phyloP scores from a whole-genome alignment of 2,113 vertebrate genomes.

The Toxotes jaculatrix region DNA sequence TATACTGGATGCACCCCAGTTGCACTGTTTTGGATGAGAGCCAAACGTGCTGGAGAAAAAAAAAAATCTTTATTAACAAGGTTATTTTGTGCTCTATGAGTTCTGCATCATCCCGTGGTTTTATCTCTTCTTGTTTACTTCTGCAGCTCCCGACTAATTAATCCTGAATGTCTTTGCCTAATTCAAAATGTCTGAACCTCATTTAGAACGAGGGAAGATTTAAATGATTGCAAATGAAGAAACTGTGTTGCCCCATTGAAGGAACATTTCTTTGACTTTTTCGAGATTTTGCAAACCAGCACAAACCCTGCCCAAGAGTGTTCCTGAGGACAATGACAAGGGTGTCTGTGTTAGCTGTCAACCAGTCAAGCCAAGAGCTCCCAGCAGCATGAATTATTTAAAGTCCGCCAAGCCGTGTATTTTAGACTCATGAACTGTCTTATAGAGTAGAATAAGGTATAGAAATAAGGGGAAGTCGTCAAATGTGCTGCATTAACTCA shows the following conservation, averaged over 20 bases:
- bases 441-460: too few species aligned
- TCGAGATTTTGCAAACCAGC: background rate
- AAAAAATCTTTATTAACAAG: background rate
- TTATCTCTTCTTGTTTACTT: constrained; percentile 3
- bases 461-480: background rate
- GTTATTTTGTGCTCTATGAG: background rate
- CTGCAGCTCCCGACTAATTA: constrained; percentile 32
- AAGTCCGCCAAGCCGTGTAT: background rate
- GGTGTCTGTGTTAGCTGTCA: constrained; percentile 21
- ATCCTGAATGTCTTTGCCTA: constrained; percentile 8
- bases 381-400: constrained; percentile 13
- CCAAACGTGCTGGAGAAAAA: background rate
- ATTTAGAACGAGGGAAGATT: constrained; percentile 9
- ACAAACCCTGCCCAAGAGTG: background rate
- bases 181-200: constrained; percentile 18
- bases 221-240: constrained; percentile 34
- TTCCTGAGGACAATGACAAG: background rate
- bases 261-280: background rate
- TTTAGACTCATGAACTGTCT: background rate
- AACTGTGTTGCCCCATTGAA: background rate
- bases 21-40: background rate
- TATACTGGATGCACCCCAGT: too few species aligned
- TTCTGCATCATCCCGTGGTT: background rate
- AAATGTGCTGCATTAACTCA: background rate
- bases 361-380: background rate